Evolutionary conservation across 2,113 vertebrate species (phyloP).

Genomic region (Trichomycterus rosablanca): DNA sequence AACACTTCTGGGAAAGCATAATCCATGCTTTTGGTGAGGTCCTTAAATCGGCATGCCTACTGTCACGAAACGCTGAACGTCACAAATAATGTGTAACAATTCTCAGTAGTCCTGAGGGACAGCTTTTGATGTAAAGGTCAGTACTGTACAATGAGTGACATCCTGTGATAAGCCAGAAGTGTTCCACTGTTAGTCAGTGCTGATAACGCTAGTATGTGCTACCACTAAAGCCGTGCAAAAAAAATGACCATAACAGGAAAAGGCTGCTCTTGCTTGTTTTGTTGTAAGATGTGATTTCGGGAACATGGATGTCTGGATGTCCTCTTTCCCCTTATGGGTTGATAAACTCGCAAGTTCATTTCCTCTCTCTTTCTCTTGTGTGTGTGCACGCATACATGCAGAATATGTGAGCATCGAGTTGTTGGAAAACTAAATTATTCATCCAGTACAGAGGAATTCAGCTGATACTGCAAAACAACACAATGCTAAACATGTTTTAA

Average conservation of each 20-base stretch:
- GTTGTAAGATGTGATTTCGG: constrained; percentile 56
- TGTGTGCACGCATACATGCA: neutral
- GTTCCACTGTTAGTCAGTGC: too few species aligned
- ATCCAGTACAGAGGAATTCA: too few species aligned
- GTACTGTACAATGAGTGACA: constrained; percentile 6
- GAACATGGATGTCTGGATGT: constrained; percentile 53
- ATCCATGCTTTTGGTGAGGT: too few species aligned
- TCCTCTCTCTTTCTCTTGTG: constrained; percentile 49
- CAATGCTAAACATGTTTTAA: too few species aligned
- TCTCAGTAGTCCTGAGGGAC: neutral
- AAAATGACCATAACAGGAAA: constrained; percentile 71
- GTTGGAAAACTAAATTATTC: neutral
- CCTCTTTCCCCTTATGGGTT: constrained; percentile 28
- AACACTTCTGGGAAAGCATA: too few species aligned
- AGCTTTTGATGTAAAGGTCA: constrained; percentile 21
- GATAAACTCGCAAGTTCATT: constrained; percentile 57
- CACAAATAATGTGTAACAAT: too few species aligned
- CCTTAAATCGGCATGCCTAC: too few species aligned
- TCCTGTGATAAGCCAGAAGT: constrained; percentile 24
- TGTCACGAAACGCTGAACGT: too few species aligned
- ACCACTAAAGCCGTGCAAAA: constrained; percentile 45
- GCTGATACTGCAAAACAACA: too few species aligned
- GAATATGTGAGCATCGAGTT: too few species aligned
- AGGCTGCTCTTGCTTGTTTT: constrained; percentile 64
- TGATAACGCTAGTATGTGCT: constrained; percentile 44